Evolutionary conservation across 2,888 invertebrate species (phyloP).

Genomic region (Calephelis perditalis): DNA sequence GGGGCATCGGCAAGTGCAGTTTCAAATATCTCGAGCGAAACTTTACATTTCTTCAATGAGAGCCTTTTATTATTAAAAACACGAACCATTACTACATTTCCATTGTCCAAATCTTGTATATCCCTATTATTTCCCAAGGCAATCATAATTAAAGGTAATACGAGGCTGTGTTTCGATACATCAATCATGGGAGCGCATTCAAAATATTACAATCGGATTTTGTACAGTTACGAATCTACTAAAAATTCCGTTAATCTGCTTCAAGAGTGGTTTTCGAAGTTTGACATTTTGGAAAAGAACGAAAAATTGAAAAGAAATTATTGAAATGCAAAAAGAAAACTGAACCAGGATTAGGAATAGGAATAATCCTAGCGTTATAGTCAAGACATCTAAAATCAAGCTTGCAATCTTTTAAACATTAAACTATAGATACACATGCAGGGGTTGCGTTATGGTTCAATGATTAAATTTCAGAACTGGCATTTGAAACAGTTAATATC

Average conservation of each 20-base stretch:
- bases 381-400: constrained; percentile 74
- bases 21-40: constrained; percentile 63
- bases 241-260: constrained; percentile 16
- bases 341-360: constrained; percentile 49
- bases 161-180: constrained; percentile 70
- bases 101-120: constrained; percentile 66
- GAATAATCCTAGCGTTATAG: constrained; percentile 62
- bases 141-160: constrained; percentile 63
- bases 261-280: constrained; percentile 23
- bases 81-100: constrained; percentile 62
- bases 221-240: constrained; percentile 10
- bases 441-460: constrained; percentile 75
- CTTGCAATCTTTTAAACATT: constrained; percentile 64
- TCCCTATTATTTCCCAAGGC: constrained; percentile 64
- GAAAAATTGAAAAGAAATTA: constrained; percentile 30
- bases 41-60: constrained; percentile 64
- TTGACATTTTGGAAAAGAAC: constrained; percentile 24
- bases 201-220: constrained; percentile 5
- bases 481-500: constrained; percentile 29
- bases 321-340: constrained; percentile 25
- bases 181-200: constrained; percentile 49
- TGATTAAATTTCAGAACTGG: constrained; percentile 43
- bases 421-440: constrained; percentile 73
- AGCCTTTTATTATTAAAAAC: constrained; percentile 50
- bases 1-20: constrained; percentile 40